These are phyloP conservation scores for Cantharis rustica DNA, from an alignment of 2,888 invertebrate species.

Conservation along the genomic window DNA sequence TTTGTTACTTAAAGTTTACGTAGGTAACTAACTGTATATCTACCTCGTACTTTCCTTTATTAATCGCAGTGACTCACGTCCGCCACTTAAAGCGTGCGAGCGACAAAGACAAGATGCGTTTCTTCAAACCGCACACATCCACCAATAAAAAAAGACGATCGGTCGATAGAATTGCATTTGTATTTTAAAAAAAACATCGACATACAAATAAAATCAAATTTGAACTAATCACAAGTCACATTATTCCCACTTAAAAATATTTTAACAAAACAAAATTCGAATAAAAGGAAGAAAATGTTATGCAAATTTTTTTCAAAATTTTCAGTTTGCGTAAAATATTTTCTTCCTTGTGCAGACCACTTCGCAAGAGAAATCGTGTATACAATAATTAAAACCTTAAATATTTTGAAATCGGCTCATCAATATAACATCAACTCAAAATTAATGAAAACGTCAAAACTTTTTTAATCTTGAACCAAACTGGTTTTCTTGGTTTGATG, in stretches of 20 bases:
- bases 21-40: slow-evolving; percentile 8
- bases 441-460: background rate
- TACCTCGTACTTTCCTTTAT: background rate
- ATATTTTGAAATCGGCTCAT: background rate
- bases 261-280: slow-evolving; percentile 4
- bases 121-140: background rate
- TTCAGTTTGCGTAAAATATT: slow-evolving; percentile 23
- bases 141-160: background rate
- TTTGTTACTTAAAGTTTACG: background rate
- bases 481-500: slow-evolving; percentile 72
- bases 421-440: slow-evolving; percentile 1
- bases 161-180: background rate
- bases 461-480: slow-evolving; percentile 38
- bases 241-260: slow-evolving; percentile 21
- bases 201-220: background rate
- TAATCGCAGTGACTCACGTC: background rate
- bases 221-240: background rate
- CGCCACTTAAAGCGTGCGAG: background rate
- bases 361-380: slow-evolving; percentile 5
- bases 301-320: slow-evolving; percentile 18
- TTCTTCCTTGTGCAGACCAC: slow-evolving; percentile 12
- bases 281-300: slow-evolving; percentile 26
- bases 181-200: slow-evolving; percentile 1
- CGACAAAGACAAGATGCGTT: background rate
- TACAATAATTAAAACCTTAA: background rate